These are phyloP conservation scores for Disparrhopalites patrizii DNA, from an alignment of 2,888 invertebrate species.

Conservation along the genomic window DNA sequence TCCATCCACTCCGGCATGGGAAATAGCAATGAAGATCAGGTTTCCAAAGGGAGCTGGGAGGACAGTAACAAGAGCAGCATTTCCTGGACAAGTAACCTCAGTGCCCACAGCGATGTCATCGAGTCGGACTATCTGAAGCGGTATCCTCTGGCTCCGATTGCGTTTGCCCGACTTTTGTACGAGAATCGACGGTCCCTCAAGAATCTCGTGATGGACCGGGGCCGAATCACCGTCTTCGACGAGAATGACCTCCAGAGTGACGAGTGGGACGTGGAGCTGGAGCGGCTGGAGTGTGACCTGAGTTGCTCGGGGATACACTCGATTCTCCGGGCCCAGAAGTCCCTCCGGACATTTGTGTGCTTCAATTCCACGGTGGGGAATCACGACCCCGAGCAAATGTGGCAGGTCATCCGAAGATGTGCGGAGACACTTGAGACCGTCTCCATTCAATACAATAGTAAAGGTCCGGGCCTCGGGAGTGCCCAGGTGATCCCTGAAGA, in stretches of 20 bases:
- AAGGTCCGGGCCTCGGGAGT: too few relatives aligned
- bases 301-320: not conserved
- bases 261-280: not conserved
- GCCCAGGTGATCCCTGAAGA: not conserved
- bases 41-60: not conserved
- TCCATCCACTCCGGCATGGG: not conserved
- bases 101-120: too few relatives aligned
- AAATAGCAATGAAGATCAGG: not conserved
- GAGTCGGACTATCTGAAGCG: too few relatives aligned
- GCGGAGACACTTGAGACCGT: not conserved
- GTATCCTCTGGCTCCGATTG: not conserved
- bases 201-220: not conserved
- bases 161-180: not conserved
- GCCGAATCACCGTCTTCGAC: not conserved
- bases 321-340: not conserved
- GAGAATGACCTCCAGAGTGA: not conserved
- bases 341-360: not conserved
- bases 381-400: too few relatives aligned
- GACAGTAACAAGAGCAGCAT: too few relatives aligned
- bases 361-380: not conserved
- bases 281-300: constrained; percentile 1
- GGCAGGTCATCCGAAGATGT: not conserved
- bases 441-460: not conserved
- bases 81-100: too few relatives aligned
- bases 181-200: not conserved